Evolutionary conservation across 2,113 vertebrate species (phyloP).

Genomic region (Nymphicus hollandicus): DNA sequence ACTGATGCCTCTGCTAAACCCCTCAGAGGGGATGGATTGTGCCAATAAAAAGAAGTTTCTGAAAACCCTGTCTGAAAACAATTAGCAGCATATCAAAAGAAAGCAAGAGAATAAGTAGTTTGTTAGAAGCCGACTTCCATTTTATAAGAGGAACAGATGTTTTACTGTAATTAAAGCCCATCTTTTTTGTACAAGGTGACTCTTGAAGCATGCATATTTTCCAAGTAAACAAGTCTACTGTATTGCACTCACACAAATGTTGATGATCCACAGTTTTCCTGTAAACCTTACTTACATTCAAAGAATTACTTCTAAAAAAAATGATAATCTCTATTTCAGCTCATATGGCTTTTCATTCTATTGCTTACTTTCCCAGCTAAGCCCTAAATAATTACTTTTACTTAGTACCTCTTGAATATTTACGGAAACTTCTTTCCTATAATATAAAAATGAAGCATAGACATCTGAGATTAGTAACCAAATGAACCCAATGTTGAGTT

Average conservation of each 20-base stretch:
- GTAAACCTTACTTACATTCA: not conserved
- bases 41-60: not conserved
- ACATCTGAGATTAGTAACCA: constrained; percentile 51
- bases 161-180: constrained; percentile 54
- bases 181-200: constrained; percentile 45
- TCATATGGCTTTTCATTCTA: not conserved
- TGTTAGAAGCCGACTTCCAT: not conserved
- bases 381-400: constrained; percentile 43
- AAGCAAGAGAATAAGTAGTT: accelerated
- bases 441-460: constrained; percentile 45
- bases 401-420: constrained; percentile 37
- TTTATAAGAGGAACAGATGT: constrained; percentile 51
- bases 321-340: not conserved
- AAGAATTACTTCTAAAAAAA: not conserved
- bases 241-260: not conserved
- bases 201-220: not conserved
- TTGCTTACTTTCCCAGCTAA: constrained; percentile 20
- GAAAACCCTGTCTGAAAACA: not conserved
- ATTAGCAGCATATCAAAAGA: not conserved
- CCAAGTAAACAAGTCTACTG: constrained; percentile 27
- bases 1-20: not conserved
- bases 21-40: accelerated
- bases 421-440: constrained; percentile 5
- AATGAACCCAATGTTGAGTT: constrained; percentile 48
- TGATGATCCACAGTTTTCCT: constrained; percentile 4